Evolutionary conservation across 2,797 vertebrate genomes (phyloP).

Genomic region (Remorina albescens): DNA sequence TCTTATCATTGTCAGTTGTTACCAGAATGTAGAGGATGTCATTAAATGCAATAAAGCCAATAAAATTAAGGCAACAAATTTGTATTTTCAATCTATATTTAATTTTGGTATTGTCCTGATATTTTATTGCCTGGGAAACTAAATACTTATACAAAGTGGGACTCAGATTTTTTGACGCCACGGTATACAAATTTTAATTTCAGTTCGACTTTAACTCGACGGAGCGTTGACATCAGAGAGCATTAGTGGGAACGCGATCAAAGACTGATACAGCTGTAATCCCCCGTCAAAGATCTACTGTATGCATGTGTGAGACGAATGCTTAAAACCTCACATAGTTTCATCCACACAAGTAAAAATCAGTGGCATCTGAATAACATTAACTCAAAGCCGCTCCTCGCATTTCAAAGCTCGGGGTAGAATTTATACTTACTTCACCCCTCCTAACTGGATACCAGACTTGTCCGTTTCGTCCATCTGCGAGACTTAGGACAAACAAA

Average conservation of each 20-base stretch:
- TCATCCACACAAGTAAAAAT: conserved; percentile 16
- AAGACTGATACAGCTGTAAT: conserved; percentile 24
- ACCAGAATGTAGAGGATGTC: too few species aligned
- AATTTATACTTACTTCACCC: conserved; percentile 56
- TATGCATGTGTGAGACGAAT: conserved; percentile 37
- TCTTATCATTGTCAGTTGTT: too few species aligned
- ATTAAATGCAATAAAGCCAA: too few species aligned
- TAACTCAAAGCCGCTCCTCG: conserved; percentile 27
- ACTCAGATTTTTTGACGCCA: too few species aligned
- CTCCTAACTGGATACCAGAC: conserved; percentile 30
- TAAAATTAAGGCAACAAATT: too few species aligned
- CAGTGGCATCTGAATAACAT: conserved; percentile 5
- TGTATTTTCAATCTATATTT: too few species aligned
- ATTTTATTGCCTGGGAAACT: too few species aligned
- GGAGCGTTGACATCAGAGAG: neutral
- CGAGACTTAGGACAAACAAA: conserved; percentile 59
- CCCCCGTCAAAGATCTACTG: conserved; percentile 8
- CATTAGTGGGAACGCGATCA: neutral
- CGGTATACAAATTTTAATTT: neutral
- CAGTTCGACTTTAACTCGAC: neutral
- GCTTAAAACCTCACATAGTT: conserved; percentile 29
- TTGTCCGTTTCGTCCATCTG: too few species aligned
- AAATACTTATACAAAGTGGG: too few species aligned
- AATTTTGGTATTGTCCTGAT: too few species aligned
- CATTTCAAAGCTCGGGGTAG: conserved; percentile 38